Conservation (phyloP, 2,797 vertebrate species). For the Enteromius paludinosus region DNA sequence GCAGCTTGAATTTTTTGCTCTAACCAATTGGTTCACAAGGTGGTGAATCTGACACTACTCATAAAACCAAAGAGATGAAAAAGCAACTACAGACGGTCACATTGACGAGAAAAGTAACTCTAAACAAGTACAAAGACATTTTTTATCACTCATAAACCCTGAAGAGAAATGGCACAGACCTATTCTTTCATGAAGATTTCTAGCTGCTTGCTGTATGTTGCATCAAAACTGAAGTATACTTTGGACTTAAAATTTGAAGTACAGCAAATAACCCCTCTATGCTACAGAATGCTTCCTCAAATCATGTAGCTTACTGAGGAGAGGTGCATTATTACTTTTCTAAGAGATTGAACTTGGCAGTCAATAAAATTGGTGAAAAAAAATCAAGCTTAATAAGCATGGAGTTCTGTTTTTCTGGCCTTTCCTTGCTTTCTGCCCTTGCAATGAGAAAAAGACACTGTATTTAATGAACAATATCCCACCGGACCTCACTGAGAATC, state of each 20-base stretch:
- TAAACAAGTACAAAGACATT: not conserved
- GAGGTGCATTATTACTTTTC: not conserved
- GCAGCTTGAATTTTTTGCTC: not conserved
- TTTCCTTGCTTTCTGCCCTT: not conserved
- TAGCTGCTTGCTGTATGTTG: not conserved
- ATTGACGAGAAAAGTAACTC: not conserved
- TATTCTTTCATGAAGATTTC: not conserved
- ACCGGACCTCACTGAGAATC: constrained; percentile 1
- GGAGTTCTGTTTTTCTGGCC: not conserved
- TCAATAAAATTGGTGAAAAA: not conserved
- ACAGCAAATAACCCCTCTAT: not conserved
- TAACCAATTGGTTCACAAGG: not conserved
- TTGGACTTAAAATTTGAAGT: not conserved
- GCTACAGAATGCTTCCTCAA: not conserved
- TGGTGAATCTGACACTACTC: not conserved
- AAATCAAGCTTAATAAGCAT: not conserved
- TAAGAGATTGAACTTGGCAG: not conserved
- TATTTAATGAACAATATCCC: constrained; percentile 27
- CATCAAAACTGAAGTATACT: not conserved
- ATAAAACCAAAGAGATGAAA: not conserved
- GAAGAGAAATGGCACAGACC: not conserved
- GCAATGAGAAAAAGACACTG: not conserved
- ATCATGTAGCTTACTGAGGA: not conserved
- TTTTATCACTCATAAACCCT: not conserved
- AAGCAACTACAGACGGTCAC: not conserved